phyloP scores from a whole-genome alignment of 2,797 vertebrate species.

The Buphagus erythrorhynchus region DNA sequence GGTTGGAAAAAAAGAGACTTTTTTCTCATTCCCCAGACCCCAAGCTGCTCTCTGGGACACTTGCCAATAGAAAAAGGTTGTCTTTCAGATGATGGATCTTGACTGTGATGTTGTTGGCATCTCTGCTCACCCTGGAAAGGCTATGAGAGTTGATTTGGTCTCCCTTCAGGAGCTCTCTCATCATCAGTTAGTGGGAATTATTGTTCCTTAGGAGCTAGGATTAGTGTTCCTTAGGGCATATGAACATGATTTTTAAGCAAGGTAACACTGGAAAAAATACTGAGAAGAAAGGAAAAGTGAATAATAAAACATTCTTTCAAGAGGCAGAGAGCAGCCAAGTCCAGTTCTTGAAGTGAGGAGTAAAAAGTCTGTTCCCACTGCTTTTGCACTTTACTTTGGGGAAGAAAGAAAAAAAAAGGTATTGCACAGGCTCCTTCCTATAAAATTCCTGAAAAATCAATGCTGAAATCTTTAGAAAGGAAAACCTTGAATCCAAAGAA shows the following conservation, averaged over 20 bases:
- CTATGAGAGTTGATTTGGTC: background rate
- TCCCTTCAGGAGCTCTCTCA: background rate
- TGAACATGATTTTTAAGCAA: background rate
- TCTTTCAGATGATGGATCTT: conserved; percentile 1
- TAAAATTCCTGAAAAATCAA: background rate
- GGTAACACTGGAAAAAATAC: background rate
- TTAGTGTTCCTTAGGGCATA: background rate
- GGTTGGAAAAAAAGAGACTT: background rate
- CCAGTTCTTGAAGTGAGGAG: background rate
- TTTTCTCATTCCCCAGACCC: background rate
- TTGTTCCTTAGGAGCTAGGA: background rate
- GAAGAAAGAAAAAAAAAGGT: background rate
- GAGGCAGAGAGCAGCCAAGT: background rate
- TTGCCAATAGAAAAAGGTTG: background rate
- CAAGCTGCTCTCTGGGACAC: background rate
- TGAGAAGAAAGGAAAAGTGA: background rate
- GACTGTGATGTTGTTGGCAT: background rate
- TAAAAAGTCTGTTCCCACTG: background rate
- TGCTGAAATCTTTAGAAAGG: background rate
- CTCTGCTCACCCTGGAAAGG: background rate
- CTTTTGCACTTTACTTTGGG: rapidly evolving
- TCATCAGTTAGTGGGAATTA: background rate
- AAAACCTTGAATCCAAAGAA: background rate
- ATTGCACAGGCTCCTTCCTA: background rate
- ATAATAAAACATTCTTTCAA: background rate